Base-by-base conservation (phyloP, 2,888 invertebrate species). In the Tupiocoris notatus region DNA sequence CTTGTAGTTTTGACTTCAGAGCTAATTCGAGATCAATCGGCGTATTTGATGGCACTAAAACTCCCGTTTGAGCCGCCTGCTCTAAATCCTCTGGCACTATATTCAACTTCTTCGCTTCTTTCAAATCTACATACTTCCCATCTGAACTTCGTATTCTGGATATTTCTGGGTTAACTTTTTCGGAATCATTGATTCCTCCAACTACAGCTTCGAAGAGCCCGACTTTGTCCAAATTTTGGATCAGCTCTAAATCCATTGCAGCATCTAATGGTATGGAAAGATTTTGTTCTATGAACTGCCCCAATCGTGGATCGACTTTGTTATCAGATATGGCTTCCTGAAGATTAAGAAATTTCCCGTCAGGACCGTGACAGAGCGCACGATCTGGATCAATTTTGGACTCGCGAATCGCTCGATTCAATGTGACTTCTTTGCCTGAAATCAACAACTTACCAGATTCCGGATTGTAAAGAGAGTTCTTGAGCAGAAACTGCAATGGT, bases 241-340 rank as follows among this genome's bases (percentile, higher is more conserved):
- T 94, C 93, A 95, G 88, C 65, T 91, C 90, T 90, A 94, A 92
- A 61, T 90, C 87, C 77, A 95, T 83, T 0, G 91, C 88, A 81
- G 94, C 93, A 81, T 93, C 92, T 0, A 95, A 83, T 91, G 83
- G 95, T 93, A 74, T 91, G 90, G 54, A 92, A 91, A 80, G 90
- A 86, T 95, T 91, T 80, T 94, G 93, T 82, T 95, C 94, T n/a
- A 95, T 89, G 78, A 95, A 92, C 65, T 92, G 86, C 2, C 93
- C 94, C 80, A 89, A 83, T 78, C 90, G 90, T 83, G 95, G 86
- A 58, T 77, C 77, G n/a, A 77, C 24, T 2, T 75, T 20, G 2
- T 68, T 68, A 12, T 12, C 63, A 18, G 57, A n/a, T n/a, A 75
- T 59, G 17, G 75, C 75, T 56, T 77, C 70, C 39, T 65, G 63